These are phyloP conservation scores for Blennius ocellaris DNA, from an alignment of 2,113 vertebrate genomes.

Conservation along the genomic window DNA sequence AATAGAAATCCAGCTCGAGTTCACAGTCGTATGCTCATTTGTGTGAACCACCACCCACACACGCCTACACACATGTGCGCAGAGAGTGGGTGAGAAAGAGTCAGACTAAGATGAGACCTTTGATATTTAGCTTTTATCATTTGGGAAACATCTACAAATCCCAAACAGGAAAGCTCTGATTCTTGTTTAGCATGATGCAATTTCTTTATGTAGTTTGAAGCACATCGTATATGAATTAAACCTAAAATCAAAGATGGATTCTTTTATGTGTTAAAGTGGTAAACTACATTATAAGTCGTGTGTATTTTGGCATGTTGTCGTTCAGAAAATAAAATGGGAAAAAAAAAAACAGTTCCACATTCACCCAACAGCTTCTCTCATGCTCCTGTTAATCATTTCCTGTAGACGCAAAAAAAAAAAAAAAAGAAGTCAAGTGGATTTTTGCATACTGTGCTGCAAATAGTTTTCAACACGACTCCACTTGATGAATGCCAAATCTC, in stretches of 20 bases:
- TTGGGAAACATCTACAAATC: conserved; percentile 23
- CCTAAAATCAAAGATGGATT: not conserved
- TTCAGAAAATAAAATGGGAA: not conserved
- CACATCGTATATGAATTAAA: not conserved
- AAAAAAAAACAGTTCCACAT: not conserved
- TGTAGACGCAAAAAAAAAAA: not conserved
- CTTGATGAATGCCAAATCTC: not conserved
- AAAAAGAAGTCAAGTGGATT: not conserved
- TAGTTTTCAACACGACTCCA: not conserved
- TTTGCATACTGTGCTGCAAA: not conserved
- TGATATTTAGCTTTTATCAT: conserved; percentile 49
- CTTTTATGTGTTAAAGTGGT: not conserved
- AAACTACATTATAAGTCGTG: not conserved
- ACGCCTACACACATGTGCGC: conserved; percentile 35
- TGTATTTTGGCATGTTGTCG: not conserved
- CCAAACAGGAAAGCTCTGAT: not conserved
- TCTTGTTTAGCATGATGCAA: not conserved
- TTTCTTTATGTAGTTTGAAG: rapidly evolving
- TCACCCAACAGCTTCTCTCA: not conserved
- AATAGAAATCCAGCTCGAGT: conserved; percentile 39
- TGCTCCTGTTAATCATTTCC: not conserved
- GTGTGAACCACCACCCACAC: conserved; percentile 44
- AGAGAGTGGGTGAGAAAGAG: conserved; percentile 30
- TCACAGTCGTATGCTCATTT: conserved; percentile 51
- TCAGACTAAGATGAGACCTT: conserved; percentile 47